Base-by-base conservation (phyloP, 2,888 invertebrate species). In the Liopterus haemorrhoidalis region DNA sequence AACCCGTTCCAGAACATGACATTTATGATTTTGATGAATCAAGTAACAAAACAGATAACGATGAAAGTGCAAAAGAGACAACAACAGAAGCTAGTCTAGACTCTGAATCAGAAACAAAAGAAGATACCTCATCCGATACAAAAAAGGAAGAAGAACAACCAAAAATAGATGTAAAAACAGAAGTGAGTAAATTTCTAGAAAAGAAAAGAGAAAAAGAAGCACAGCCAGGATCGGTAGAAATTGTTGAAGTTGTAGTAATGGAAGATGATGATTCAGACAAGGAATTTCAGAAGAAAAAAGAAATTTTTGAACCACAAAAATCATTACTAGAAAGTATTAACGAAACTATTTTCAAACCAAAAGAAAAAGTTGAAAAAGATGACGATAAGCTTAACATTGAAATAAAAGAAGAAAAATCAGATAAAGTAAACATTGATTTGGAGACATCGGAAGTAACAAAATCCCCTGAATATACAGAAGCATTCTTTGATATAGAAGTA, bases 401-500 rank as follows among this genome's bases (percentile, higher is more conserved):
- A 43, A 45, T 43, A 30, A 41, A 48, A 6, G 51, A 54, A 33
- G 45, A 42, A 20, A 41, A 46, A 48, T 39, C 46, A 19, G 36
- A 27, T 31, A 49, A 32, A 40, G 21, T 22, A 18, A 44, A 15
- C 39, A 35, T 27, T 18, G 39, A 36, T 25, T 27, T 48, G 5
- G 48, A 48, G 30, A 32, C 31, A 5, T 19, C 37, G 11, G 41
- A 49, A 43, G 22, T 41, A 31, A 25, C 41, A 14, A 46, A 50
- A 25, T 50, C 54, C 2, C 54, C 61, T 0, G 62, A 64, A 37
- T 64, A 60, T 49, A 49, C 56, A 1, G 62, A 62, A 27, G 62
- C 63, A 30, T 52, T 66, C 15, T 65, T 64, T 41, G 79, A 79
- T 49, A 78, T 77, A 70, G 76, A 76, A 66, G 75, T 76, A 22